Conservation (phyloP, 2,797 vertebrate genomes). For the Pteropus rufus region DNA sequence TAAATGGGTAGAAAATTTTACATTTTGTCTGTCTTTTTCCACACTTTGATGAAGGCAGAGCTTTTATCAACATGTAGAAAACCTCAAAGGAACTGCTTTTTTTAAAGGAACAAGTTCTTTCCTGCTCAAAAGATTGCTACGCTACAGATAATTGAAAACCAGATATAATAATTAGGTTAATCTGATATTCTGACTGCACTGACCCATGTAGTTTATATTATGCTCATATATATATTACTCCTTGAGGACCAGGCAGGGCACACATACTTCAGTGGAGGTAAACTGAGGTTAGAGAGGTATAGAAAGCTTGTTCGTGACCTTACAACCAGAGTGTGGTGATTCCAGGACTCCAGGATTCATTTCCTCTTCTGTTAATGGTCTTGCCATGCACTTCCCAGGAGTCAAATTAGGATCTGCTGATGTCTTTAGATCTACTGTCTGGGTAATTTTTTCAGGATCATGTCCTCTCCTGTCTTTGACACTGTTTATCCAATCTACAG, state of each 20-base stretch:
- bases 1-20: neutral
- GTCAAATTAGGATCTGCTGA: neutral
- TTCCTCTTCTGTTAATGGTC: neutral
- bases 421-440: too few relatives aligned
- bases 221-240: neutral
- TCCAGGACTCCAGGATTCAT: neutral
- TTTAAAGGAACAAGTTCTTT: neutral
- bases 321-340: accelerated
- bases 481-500: neutral
- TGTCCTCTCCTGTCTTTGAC: neutral
- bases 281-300: neutral
- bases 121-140: neutral
- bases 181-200: neutral
- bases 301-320: accelerated
- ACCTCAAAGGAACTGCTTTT: neutral
- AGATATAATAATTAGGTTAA: neutral
- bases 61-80: neutral
- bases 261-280: neutral
- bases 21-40: neutral
- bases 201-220: neutral
- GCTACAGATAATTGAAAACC: neutral
- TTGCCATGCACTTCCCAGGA: neutral
- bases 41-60: neutral
- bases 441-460: neutral
- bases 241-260: neutral